These are phyloP conservation scores for Schizothorax lantsangensis DNA, from an alignment of 2,797 vertebrate species.

Conservation along the genomic window DNA sequence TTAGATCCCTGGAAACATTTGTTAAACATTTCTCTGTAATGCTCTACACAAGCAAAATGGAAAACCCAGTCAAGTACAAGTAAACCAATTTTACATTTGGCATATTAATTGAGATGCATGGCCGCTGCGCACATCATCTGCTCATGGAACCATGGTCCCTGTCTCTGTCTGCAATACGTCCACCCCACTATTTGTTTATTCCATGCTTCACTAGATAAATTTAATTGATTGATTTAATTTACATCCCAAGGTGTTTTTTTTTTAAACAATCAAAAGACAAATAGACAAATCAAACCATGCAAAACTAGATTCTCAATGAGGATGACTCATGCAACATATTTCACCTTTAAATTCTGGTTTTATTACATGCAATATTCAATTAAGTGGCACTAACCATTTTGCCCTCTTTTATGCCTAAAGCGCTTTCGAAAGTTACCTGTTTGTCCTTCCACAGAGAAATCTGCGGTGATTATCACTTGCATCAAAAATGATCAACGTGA, in stretches of 20 bases:
- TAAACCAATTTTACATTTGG: conserved; percentile 27
- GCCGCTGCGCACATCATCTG: conserved; percentile 33
- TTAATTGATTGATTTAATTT: conserved; percentile 65
- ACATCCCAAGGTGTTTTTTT: not conserved
- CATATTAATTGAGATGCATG: conserved; percentile 22
- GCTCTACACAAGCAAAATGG: conserved; percentile 25
- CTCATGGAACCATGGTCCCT: conserved; percentile 25
- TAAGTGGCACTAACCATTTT: not conserved
- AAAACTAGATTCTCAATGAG: not conserved
- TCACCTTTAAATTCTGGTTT: not conserved
- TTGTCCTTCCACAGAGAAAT: conserved; percentile 10
- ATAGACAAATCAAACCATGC: not conserved
- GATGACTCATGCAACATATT: not conserved
- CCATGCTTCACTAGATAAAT: conserved; percentile 54
- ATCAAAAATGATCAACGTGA: not conserved
- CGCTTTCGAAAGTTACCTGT: not conserved
- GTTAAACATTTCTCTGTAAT: conserved; percentile 13
- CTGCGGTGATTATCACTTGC: conserved; percentile 3
- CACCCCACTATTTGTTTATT: conserved; percentile 42
- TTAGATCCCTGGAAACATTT: conserved; percentile 15
- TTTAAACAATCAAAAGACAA: not conserved
- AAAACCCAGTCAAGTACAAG: conserved; percentile 40
- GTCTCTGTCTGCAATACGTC: conserved; percentile 41
- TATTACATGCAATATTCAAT: not conserved
- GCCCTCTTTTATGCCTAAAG: not conserved